A percentile compares a stretch with the other conserved stretches of the same genome.
phyloP scores from a whole-genome alignment of 2,797 vertebrate species.

The Cossypha polioptera region DNA sequence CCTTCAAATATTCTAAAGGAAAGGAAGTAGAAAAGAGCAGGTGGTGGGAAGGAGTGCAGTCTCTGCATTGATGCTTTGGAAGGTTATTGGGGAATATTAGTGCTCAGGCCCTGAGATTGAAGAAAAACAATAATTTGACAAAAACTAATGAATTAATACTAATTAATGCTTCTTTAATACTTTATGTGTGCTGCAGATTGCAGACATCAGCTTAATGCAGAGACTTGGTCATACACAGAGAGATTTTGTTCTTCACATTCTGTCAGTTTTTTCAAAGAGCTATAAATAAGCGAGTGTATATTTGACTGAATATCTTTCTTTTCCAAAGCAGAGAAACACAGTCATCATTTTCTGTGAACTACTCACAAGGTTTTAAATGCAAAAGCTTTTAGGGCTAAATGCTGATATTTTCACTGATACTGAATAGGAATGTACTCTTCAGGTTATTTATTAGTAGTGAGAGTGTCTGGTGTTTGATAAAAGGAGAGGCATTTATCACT shows the following conservation, averaged over 20 bases:
- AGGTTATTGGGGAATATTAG: background rate
- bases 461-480: background rate
- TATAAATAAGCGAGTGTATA: background rate
- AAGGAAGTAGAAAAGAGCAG: conserved; percentile 22
- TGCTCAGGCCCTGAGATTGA: background rate
- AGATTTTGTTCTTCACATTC: background rate
- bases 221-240: background rate
- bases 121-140: background rate
- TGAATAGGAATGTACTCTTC: background rate
- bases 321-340: background rate
- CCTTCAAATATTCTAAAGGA: conserved; percentile 7
- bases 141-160: background rate
- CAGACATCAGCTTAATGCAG: background rate
- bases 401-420: background rate
- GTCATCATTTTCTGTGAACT: background rate
- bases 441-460: background rate
- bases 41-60: background rate
- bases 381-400: background rate
- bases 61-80: background rate
- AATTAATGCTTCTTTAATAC: background rate
- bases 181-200: background rate
- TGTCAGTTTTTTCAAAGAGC: background rate
- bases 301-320: background rate
- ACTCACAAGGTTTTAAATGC: background rate
- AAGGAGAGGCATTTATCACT: background rate